phyloP scores from a whole-genome alignment of 2,888 invertebrate species.

The Zeuzera pyrina region DNA sequence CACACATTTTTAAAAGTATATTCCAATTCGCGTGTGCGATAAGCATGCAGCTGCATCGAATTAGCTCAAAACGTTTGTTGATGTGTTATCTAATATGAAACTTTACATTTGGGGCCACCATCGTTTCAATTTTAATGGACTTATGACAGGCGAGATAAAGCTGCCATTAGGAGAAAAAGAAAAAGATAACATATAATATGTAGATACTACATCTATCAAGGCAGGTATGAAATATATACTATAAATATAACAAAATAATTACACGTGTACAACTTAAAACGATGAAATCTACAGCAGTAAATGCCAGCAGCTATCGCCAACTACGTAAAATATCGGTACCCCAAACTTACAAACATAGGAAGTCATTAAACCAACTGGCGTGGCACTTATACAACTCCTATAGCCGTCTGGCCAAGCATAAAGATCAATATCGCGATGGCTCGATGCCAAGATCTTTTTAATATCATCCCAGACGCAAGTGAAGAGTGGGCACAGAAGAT shows the following conservation, averaged over 20 bases:
- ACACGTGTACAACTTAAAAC: conserved; percentile 25
- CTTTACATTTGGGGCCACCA: conserved; percentile 29
- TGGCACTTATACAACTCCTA: conserved; percentile 60
- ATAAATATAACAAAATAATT: conserved; percentile 23
- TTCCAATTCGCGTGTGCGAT: conserved; percentile 48
- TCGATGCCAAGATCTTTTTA: conserved; percentile 70
- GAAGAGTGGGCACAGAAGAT: conserved; percentile 62
- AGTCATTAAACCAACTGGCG: conserved; percentile 65
- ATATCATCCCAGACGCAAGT: conserved; percentile 62
- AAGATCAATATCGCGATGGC: conserved; percentile 71
- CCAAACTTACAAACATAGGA: conserved; percentile 62
- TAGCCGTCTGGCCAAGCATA: conserved; percentile 66
- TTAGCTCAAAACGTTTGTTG: conserved; percentile 37
- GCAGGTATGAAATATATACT: conserved; percentile 25
- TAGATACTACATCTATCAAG: too few relatives aligned
- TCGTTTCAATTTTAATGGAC: conserved; percentile 25
- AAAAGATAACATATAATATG: conserved; percentile 12
- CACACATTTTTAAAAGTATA: conserved; percentile 50
- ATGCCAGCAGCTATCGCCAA: conserved; percentile 39
- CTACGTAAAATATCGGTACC: conserved; percentile 51
- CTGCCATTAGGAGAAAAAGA: conserved; percentile 15
- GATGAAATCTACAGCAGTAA: conserved; percentile 39
- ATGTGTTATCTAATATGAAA: conserved; percentile 31
- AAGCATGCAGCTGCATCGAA: conserved; percentile 51
- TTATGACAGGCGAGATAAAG: conserved; percentile 31